These are phyloP conservation scores for Bimastos eiseni DNA, from an alignment of 2,888 invertebrate genomes.

Conservation along the genomic window DNA sequence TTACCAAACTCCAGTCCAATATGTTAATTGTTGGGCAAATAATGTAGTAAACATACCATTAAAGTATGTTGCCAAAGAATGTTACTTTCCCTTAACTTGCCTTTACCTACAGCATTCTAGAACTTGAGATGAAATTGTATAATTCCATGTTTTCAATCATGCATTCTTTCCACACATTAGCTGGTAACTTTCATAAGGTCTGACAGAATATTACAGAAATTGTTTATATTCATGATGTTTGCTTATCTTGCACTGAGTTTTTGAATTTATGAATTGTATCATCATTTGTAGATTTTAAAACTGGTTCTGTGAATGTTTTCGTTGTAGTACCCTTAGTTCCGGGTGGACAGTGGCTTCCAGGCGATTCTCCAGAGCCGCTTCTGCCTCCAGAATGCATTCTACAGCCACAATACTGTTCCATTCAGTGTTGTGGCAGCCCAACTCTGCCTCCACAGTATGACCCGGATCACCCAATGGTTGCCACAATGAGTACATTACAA, in stretches of 20 bases:
- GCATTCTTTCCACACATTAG: neutral
- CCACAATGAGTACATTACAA: neutral
- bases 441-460: conserved; percentile 22
- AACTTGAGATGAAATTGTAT: neutral
- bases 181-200: neutral
- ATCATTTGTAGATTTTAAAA: neutral
- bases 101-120: neutral
- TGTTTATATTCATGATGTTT: neutral
- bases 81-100: neutral
- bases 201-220: neutral
- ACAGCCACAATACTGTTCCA: conserved; percentile 16
- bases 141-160: neutral
- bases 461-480: neutral
- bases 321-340: neutral
- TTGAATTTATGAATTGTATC: neutral
- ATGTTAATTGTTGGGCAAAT: neutral
- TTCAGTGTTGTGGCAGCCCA: conserved; percentile 1
- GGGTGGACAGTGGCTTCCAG: neutral
- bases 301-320: neutral
- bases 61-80: no score
- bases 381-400: conserved; percentile 23
- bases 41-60: neutral
- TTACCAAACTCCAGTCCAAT: neutral
- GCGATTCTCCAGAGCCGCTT: conserved; percentile 16
- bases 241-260: neutral